Evolutionary conservation across 2,888 invertebrate species (phyloP), one percentile per base, ranked within the genome.

Genomic region (Caenorhabditis sulstoni): DNA sequence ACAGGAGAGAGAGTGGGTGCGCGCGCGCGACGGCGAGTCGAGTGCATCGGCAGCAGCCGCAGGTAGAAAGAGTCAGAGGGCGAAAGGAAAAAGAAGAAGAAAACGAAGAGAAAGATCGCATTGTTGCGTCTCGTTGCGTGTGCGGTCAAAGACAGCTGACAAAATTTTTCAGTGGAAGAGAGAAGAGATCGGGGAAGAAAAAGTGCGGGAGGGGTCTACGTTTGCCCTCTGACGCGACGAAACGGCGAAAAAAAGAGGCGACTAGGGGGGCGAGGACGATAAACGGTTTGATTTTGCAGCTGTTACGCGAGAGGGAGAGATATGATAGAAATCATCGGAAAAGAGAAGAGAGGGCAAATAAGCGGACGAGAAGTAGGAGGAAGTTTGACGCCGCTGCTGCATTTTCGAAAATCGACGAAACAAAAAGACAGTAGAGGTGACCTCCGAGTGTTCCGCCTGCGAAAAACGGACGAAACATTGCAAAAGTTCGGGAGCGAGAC

Each of bases 121-220:
- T 52, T 47, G 39, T 58, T 41, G 58, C 41, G 50, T 52, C 29
- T 29, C 29, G 3, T 7, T 29, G 29, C 29, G 65, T 55, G 65
- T 74, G 68, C 68, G 70, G 65, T 77, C 76, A 77, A 61, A 62
- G 66, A 68, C 76, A 77, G 76, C 76, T 77, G 76, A 77, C 76
- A 65, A 70, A 64, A 77, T 62, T 58, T 67, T 67, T 29, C 7
- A 29, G 29, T 29, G 3, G 4, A 7, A 29, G 29, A 29, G 29
- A 7, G 29, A 29, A 7, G 7, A 29, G 29, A 29, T 29, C 29
- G 29, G 29, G 7, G 41, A 41, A 14, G 37, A 53, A 71, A 71
- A 61, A 71, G 62, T 62, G 62, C 61, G 70, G 55, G 50, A 12
- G 3, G 47, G 44, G 50, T 68, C 62, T 68, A 71, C 59, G 53